phyloP scores from a whole-genome alignment of 1,140 invertebrate genomes.

The Drosophila arizonae region DNA sequence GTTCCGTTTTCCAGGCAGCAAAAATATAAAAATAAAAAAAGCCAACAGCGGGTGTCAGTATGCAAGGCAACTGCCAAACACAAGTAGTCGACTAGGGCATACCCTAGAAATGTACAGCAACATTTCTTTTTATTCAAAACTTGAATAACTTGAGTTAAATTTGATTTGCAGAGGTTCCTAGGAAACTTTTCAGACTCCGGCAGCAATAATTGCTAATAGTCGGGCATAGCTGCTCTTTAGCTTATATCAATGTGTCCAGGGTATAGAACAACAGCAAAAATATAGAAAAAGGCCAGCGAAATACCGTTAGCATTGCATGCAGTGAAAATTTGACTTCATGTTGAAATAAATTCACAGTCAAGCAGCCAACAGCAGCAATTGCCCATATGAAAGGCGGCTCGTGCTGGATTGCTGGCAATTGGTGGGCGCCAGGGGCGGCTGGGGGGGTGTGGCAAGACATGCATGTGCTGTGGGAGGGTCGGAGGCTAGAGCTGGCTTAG shows the following conservation, averaged over 20 bases:
- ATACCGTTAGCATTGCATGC: constrained; percentile 26
- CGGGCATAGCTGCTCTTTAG: not conserved
- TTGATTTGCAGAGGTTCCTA: too few relatives aligned
- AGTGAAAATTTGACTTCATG: constrained; percentile 27
- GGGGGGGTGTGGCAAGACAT: not conserved
- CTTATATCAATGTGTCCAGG: not conserved
- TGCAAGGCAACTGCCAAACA: constrained; percentile 14
- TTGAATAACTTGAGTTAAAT: not conserved
- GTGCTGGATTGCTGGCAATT: constrained; percentile 20
- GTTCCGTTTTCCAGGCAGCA: constrained; percentile 46
- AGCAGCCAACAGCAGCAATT: constrained; percentile 10
- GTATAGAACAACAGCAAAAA: not conserved
- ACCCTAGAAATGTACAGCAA: not conserved
- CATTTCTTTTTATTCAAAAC: too few relatives aligned
- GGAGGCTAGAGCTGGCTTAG: not conserved
- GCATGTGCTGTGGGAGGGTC: constrained; percentile 1
- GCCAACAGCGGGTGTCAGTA: constrained; percentile 56
- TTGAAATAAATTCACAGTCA: constrained; percentile 32
- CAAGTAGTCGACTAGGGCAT: not conserved
- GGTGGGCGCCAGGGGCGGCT: not conserved
- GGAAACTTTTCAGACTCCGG: too few relatives aligned
- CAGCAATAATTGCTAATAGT: not conserved
- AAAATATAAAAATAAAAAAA: not conserved
- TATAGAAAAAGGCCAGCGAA: constrained; percentile 12
- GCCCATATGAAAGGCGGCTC: constrained; percentile 44